Conservation (phyloP, 2,888 invertebrate species). For the Lagria hirta region DNA sequence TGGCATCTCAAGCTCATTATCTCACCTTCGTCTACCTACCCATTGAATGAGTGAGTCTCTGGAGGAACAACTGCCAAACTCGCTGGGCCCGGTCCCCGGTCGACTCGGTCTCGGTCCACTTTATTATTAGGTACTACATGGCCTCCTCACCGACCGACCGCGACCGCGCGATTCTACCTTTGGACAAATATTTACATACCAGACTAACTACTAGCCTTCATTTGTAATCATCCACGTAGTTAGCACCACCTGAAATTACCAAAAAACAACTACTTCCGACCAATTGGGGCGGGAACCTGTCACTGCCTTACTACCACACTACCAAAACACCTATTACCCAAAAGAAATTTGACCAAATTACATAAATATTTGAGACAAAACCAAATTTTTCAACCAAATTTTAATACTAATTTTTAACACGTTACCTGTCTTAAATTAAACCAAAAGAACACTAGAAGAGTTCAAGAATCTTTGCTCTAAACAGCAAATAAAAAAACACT, state of each 20-base stretch:
- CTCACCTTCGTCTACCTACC: constrained; percentile 53
- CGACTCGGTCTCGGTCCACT: constrained; percentile 26
- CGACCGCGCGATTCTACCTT: constrained; percentile 44
- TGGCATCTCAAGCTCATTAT: constrained; percentile 51
- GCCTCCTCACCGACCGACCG: too few species aligned
- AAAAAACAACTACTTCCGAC: constrained; percentile 28
- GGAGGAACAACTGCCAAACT: constrained; percentile 49
- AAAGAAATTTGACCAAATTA: constrained; percentile 3
- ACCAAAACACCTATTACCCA: neutral
- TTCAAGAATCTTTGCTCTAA: too few species aligned
- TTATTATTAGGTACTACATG: too few species aligned
- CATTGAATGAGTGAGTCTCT: constrained; percentile 41
- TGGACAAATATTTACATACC: constrained; percentile 52
- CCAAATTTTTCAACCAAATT: neutral
- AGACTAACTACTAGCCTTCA: constrained; percentile 45
- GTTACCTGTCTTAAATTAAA: too few species aligned
- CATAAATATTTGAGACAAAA: constrained; percentile 1
- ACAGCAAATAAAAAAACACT: too few species aligned
- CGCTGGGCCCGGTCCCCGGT: constrained; percentile 43
- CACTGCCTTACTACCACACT: constrained; percentile 17
- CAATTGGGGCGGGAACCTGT: constrained; percentile 32
- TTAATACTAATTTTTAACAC: too few species aligned
- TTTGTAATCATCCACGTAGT: constrained; percentile 43
- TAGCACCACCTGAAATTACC: constrained; percentile 40
- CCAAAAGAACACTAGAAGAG: too few species aligned